Conservation (phyloP, 2,113 vertebrate genomes). For the Xenus cinereus region DNA sequence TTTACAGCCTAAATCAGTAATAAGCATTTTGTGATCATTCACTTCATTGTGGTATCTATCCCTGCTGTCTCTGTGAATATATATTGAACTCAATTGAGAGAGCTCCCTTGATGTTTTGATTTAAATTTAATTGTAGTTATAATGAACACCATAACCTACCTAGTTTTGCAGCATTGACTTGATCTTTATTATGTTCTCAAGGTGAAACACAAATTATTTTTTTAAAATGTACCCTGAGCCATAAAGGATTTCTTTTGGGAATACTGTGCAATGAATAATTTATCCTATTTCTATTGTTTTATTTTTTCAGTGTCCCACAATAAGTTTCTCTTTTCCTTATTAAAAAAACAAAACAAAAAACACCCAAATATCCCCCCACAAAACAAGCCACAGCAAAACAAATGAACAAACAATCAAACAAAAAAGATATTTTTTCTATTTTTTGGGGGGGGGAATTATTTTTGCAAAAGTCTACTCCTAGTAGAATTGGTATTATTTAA, state of each 20-base stretch:
- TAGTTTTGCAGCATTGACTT: neutral
- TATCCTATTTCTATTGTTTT: neutral
- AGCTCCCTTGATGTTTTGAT: neutral
- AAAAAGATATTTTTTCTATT: no score
- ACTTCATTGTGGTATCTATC: neutral
- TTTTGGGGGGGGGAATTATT: no score
- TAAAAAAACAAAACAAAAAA: neutral
- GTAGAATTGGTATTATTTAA: neutral
- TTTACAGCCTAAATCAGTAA: neutral
- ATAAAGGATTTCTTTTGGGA: neutral
- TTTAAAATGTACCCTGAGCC: neutral
- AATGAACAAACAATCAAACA: neutral
- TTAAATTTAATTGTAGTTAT: conserved; percentile 44
- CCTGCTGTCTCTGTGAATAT: neutral
- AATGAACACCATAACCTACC: neutral
- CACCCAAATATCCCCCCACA: no score
- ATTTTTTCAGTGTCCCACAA: neutral
- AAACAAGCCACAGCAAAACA: neutral
- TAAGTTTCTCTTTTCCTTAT: neutral
- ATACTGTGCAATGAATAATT: neutral
- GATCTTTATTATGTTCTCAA: conserved; percentile 37
- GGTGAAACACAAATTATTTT: neutral
- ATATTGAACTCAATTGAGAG: neutral
- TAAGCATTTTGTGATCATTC: neutral
- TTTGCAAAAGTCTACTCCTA: neutral